phyloP scores from a whole-genome alignment of 2,113 vertebrate genomes.

The Epinephelus fuscoguttatus region DNA sequence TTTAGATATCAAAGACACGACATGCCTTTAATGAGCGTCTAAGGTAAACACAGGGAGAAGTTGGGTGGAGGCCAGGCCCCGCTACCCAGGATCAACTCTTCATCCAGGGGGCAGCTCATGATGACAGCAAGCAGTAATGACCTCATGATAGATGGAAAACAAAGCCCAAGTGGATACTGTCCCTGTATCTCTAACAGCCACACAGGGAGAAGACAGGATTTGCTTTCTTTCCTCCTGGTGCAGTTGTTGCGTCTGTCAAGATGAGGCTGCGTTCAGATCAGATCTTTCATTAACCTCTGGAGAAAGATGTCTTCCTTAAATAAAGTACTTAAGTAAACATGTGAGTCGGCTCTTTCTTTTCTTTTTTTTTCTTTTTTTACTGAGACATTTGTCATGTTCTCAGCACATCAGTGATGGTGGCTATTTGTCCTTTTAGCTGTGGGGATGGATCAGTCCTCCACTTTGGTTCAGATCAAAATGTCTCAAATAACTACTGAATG shows the following conservation, averaged over 20 bases:
- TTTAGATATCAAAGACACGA: conserved; percentile 37
- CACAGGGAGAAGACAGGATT: conserved; percentile 1
- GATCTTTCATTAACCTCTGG: neutral
- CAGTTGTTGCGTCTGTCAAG: conserved; percentile 31
- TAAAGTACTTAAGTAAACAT: neutral
- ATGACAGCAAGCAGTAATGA: conserved; percentile 73
- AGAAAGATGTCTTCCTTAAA: conserved; percentile 1
- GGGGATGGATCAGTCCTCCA: neutral
- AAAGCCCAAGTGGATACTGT: conserved; percentile 53
- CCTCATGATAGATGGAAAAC: conserved; percentile 72
- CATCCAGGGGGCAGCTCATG: conserved; percentile 56
- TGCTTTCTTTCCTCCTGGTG: conserved; percentile 1
- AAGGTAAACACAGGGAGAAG: conserved; percentile 64
- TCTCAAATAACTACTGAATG: neutral
- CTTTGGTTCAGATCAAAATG: neutral
- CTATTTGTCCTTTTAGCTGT: neutral
- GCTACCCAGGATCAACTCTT: conserved; percentile 56
- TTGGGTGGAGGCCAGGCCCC: conserved; percentile 57
- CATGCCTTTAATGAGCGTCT: conserved; percentile 61
- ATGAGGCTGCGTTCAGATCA: neutral
- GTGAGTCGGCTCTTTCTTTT: neutral
- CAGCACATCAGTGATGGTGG: neutral
- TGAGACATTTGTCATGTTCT: neutral
- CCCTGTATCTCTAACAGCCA: conserved; percentile 31
- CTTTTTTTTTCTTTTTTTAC: neutral